Evolutionary conservation across 2,113 vertebrate genomes (phyloP).

Genomic region (Xiphorhynchus elegans): DNA sequence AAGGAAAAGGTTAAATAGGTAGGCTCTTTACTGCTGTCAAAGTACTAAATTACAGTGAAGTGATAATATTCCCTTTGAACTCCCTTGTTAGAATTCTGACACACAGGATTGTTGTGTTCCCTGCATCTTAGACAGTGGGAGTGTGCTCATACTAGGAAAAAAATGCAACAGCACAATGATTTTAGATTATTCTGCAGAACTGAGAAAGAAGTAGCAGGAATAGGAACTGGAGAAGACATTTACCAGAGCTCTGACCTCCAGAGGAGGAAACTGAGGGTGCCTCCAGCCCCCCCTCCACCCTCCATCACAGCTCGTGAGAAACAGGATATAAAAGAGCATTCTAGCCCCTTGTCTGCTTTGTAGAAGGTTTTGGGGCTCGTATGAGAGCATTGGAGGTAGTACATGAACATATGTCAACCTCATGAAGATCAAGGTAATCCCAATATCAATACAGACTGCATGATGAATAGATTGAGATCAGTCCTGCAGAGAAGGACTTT

Average conservation of each 20-base stretch:
- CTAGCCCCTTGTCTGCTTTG: background rate
- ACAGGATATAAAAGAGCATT: background rate
- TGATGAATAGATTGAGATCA: background rate
- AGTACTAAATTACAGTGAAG: background rate
- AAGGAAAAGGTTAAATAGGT: background rate
- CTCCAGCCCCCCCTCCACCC: accelerated
- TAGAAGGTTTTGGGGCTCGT: background rate
- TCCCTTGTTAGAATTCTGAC: background rate
- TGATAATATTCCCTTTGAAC: background rate
- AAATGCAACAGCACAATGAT: background rate
- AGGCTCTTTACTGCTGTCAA: background rate
- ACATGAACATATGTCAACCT: background rate
- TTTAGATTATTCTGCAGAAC: background rate
- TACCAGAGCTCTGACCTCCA: background rate
- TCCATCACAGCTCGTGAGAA: background rate
- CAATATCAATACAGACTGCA: background rate
- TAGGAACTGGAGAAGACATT: background rate
- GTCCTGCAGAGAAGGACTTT: background rate
- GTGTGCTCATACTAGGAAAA: background rate
- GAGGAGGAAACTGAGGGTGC: background rate
- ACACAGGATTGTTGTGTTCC: background rate
- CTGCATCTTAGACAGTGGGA: background rate
- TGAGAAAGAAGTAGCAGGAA: background rate
- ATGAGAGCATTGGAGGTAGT: background rate
- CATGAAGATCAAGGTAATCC: background rate